Evolutionary conservation across 2,797 vertebrate genomes (phyloP).

Genomic region (Fistularia tabacaria): DNA sequence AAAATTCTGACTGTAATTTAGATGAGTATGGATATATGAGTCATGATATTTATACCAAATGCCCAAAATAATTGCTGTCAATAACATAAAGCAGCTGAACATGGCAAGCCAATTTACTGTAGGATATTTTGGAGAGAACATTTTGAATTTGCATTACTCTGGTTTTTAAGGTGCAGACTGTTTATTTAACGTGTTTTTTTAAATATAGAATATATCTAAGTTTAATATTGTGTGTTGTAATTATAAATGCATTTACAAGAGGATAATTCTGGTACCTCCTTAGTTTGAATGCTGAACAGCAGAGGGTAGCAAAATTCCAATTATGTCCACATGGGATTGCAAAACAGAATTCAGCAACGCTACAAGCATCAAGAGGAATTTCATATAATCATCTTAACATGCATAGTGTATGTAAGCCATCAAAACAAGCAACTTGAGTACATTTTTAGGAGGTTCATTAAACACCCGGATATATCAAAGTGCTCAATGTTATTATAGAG

Average conservation of each 20-base stretch:
- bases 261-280: too few species aligned
- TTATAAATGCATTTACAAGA: too few species aligned
- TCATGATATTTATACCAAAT: slow-evolving; percentile 7
- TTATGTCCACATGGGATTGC: not conserved
- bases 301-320: slow-evolving; percentile 66
- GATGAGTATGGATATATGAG: slow-evolving; percentile 21
- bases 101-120: not conserved
- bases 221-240: too few species aligned
- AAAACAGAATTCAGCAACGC: not conserved
- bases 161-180: too few species aligned
- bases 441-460: too few species aligned
- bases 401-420: too few species aligned
- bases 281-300: slow-evolving; percentile 46
- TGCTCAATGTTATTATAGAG: too few species aligned
- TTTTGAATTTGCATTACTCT: not conserved
- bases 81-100: not conserved
- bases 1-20: slow-evolving; percentile 39
- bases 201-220: too few species aligned
- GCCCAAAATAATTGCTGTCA: not conserved
- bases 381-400: not conserved
- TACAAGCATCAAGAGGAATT: too few species aligned
- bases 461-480: too few species aligned
- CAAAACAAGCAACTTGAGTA: too few species aligned
- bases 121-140: not conserved
- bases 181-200: not conserved